Base-by-base conservation (phyloP, 1,140 invertebrate genomes). In the Lithobius niger region DNA sequence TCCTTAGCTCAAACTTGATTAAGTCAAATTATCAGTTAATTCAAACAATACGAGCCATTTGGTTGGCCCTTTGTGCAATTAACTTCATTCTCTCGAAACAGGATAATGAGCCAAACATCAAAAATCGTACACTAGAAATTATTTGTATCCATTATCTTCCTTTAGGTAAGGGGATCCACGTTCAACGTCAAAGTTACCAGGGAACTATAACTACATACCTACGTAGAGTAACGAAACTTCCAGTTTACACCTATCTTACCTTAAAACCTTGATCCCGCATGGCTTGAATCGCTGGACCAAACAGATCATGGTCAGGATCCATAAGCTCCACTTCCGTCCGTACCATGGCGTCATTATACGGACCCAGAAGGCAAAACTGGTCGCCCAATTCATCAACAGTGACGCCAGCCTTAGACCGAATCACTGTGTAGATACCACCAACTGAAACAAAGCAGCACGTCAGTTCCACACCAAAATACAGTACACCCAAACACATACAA, bases 341-440 rank as follows among this genome's bases (percentile, higher is more conserved):
- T 0, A 95, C 95, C 67, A 82, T 86, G 1, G 81, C 73, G 69
- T 99, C 96, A 71, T 97, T 97, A 69, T 97, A 98, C 0, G 96
- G 97, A 61, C 88, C 88, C 24, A 91, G 67, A 52, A 99, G 75
- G 65, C 88, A 91, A 72, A 97, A 97, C 67, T 98, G 95, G 66
- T 99, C 93, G 2, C 96, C 96, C 76, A 98, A 81, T 77, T 99
- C 97, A 69, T 97, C 92, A 0, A 89, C 91, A n/a, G 91, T 97
- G 0, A 97, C 84, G 66, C 85, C 94, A 3, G 96, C 93, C 74
- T 99, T 99, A 1, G 94, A 97, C 61, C 95, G 77, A 58, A 99
- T 96, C 1, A 99, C 97, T 0, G 96, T 99, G 69, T 99, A 99
- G 68, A 98, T 97, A 45, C 94, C 94, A 27, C 94, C 94, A 67